Base-by-base conservation (phyloP, 1,140 invertebrate species). In the Mya arenaria region DNA sequence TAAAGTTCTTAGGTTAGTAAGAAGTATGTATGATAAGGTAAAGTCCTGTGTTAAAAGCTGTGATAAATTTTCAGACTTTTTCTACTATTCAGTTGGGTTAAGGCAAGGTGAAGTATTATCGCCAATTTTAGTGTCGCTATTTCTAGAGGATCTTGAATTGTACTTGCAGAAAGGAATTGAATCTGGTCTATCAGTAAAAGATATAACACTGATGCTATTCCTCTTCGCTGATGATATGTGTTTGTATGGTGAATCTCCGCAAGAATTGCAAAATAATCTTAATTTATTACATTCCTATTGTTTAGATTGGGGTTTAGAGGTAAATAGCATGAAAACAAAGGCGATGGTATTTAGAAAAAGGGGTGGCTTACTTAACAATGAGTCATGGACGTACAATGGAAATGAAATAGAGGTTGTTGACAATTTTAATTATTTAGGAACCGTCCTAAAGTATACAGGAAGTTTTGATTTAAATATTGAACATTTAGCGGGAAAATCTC, bases 41-140 rank as follows among this genome's bases (percentile, higher is more conserved):
- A 58, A 80, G 44, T 4, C 19, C 5, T 48, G n/a, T 36, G 63
- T 69, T 2, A 34, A 32, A 48, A 5, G 23, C 32, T 58, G 41
- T 23, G 32, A 41, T 68, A 19, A 15, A 1, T 74, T 34, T 19
- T 60, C 72, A 28, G 56, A 74, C 6, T 74, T 58, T 28, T 60
- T 74, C 62, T 25, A 74, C 15, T 60, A 28, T 62, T 25, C 72
- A 13, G 34, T 74, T 4, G 68, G 68, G 32, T 55, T 72, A 17
- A 72, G 56, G 41, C 68, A 72, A 72, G 44, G 44, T 17, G 28
- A 74, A 39, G 56, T 74, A 62, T 39, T 60, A 23, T 72, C 72
- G 4, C 56, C 55, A 34, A 37, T 62, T n/a, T 15, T 74, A 28
- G 60, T 60, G 36, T 60, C 58, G 4, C 28, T 74, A 13, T 74